Percentiles rank a stretch among this genome's conserved stretches.
Conservation (phyloP, 2,113 vertebrate species). For the Scatophagus argus region DNA sequence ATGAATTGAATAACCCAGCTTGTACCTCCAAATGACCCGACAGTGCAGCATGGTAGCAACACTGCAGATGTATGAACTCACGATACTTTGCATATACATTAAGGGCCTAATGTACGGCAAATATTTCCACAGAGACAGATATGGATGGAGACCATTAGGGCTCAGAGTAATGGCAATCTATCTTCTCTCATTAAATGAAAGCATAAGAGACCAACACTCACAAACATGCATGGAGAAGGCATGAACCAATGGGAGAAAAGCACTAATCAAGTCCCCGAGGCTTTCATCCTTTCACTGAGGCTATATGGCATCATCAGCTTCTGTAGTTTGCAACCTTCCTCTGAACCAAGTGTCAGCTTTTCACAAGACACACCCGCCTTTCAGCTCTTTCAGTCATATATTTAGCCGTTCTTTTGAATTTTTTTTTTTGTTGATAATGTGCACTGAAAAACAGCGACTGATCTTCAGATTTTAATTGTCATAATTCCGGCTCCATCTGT, state of each 20-base stretch:
- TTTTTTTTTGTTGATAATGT: background rate
- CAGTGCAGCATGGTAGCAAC: background rate
- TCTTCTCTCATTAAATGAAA: slow-evolving; percentile 47
- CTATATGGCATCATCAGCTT: background rate
- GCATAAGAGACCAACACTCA: slow-evolving; percentile 3
- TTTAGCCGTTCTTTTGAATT: slow-evolving; percentile 12
- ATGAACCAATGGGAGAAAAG: slow-evolving; percentile 30
- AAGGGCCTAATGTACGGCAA: background rate
- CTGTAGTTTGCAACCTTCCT: slow-evolving; percentile 3
- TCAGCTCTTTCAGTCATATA: slow-evolving; percentile 15
- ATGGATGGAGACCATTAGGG: slow-evolving; percentile 11
- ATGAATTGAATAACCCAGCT: background rate
- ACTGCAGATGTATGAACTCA: background rate
- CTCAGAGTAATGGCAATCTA: slow-evolving; percentile 39
- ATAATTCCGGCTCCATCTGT: slow-evolving; percentile 8
- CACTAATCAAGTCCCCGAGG: slow-evolving; percentile 64
- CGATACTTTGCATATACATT: background rate
- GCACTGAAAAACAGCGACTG: background rate
- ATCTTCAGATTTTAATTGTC: slow-evolving; percentile 26
- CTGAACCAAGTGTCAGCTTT: slow-evolving; percentile 15
- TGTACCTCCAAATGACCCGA: background rate
- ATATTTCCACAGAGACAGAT: slow-evolving; percentile 22
- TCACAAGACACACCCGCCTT: background rate
- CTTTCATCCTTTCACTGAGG: slow-evolving; percentile 31
- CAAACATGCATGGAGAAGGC: slow-evolving; percentile 6